Evolutionary conservation across 2,113 vertebrate species (phyloP).

Genomic region (Rhynchomys soricoides): DNA sequence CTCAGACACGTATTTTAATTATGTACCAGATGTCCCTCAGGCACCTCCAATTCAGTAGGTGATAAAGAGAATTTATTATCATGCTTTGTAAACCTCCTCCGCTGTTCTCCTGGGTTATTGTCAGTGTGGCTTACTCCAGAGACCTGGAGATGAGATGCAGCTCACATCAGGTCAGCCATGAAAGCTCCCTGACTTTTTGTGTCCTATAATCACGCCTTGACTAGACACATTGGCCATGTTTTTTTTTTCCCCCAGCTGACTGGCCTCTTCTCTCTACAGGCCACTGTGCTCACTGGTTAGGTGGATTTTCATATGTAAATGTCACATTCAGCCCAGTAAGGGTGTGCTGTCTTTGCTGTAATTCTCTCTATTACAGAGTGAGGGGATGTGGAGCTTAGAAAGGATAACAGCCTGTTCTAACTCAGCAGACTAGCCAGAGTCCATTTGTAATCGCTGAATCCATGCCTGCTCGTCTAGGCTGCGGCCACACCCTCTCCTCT

Average conservation of each 20-base stretch:
- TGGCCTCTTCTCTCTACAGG: background rate
- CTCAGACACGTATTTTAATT: constrained; percentile 53
- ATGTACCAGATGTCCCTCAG: background rate
- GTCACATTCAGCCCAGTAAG: background rate
- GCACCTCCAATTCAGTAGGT: constrained; percentile 34
- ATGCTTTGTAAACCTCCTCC: background rate
- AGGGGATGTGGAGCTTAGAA: background rate
- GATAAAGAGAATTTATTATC: constrained; percentile 35
- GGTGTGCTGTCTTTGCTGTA: background rate
- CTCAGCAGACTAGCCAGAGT: background rate
- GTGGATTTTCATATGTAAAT: background rate
- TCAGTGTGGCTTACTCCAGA: background rate
- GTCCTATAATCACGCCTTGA: background rate
- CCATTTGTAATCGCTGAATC: background rate
- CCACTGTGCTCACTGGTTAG: background rate
- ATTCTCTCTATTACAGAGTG: background rate
- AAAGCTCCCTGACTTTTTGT: constrained; percentile 3
- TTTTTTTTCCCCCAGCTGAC: background rate
- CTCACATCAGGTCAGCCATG: background rate
- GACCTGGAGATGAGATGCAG: background rate
- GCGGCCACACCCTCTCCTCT: background rate
- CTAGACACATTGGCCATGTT: background rate
- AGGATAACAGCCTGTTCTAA: background rate
- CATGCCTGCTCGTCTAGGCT: background rate
- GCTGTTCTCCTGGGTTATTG: background rate